A percentile compares a stretch with the other conserved stretches of the same genome.
These are phyloP conservation scores for Diorhabda elongata DNA, from an alignment of 1,140 invertebrate genomes.

Conservation along the genomic window DNA sequence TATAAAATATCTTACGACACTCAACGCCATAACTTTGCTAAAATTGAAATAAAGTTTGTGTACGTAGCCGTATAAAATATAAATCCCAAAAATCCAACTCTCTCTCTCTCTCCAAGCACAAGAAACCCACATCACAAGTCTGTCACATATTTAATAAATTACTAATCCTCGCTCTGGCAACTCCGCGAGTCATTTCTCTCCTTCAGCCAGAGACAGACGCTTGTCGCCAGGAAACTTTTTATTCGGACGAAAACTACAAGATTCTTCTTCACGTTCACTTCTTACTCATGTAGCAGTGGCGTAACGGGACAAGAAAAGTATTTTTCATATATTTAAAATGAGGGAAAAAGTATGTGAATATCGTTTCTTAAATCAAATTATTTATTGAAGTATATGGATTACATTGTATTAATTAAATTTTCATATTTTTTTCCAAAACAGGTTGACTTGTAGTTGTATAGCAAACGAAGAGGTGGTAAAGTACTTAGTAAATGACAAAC, in stretches of 20 bases:
- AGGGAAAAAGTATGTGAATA: too few species aligned
- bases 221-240: slow-evolving; percentile 15
- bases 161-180: slow-evolving; percentile 3
- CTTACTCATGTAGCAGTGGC: neutral
- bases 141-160: slow-evolving; percentile 10
- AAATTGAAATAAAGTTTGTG: neutral
- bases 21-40: too few species aligned
- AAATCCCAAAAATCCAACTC: neutral
- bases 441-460: too few species aligned
- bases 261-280: slow-evolving; percentile 3
- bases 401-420: too few species aligned
- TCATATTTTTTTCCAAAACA: too few species aligned
- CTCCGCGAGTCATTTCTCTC: slow-evolving; percentile 10
- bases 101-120: neutral
- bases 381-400: too few species aligned
- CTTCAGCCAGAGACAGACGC: slow-evolving; percentile 12
- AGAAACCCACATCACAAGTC: neutral
- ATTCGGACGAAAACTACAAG: slow-evolving; percentile 13
- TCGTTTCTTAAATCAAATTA: too few species aligned
- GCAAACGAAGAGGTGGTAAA: too few species aligned
- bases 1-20: too few species aligned
- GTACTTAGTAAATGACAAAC: too few species aligned
- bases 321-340: too few species aligned
- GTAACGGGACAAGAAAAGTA: neutral
- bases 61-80: neutral